Evolutionary conservation across 2,113 vertebrate species (phyloP), one percentile per base, ranked within the genome.

Genomic region (Ciconia stormi): DNA sequence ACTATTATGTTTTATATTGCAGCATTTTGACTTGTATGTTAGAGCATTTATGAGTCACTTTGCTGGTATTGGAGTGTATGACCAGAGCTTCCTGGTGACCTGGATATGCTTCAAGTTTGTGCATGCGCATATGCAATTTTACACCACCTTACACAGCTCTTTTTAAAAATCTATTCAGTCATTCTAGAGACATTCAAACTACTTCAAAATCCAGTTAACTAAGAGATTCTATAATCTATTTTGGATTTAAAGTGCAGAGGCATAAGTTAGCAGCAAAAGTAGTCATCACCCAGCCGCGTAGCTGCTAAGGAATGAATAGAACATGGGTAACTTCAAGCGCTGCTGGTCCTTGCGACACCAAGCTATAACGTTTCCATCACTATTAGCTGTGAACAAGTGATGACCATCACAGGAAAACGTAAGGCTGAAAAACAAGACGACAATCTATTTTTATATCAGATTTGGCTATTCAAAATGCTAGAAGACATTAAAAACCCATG

Each of bases 261-360:
- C 47, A 36, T 2, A 56, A 70, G 49, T 40, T 72, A 93, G 93
- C 94, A 97, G 92, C 89, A 82, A n/a, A 52, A 53, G 27, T 19
- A 2, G 46, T 58, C 2, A 17, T 98, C 99, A 99, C 44, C 99
- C 99, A 8, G 99, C 99, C 0, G 99, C 99, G 2, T 99, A 99
- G 98, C 98, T 99, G 98, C 99, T 99, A 55, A 99, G 99, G 98
- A 99, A 99, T 58, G 99, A 99, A 90, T 99, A 99, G 98, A 99
- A 99, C 99, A 99, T 99, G 83, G 99, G 99, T 71, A 99, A 98
- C 97, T 99, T 99, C 98, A 99, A 91, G 77, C 99, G 99, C 97
- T 99, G 99, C 98, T 99, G 99, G 98, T 99, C 99, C 79, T 99
- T 99, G 61, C 99, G 99, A 91, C 99, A 99, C 99, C 99, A 99